phyloP scores from a whole-genome alignment of 2,797 vertebrate species.

The Bradypodion ventrale region DNA sequence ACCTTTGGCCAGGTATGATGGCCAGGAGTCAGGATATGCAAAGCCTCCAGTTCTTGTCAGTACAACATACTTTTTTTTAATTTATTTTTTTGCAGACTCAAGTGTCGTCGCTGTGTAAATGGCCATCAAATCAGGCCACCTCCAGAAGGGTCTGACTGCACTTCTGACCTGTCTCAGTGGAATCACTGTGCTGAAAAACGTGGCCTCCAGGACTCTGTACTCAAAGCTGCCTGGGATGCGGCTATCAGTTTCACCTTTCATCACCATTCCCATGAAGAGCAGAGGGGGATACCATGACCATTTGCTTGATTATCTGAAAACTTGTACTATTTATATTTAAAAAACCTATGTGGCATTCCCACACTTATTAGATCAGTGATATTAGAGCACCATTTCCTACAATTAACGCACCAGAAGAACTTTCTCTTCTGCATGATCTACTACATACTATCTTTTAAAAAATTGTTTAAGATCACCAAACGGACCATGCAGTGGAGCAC shows the following conservation, averaged over 20 bases:
- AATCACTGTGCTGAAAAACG: constrained; percentile 88
- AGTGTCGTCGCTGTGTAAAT: constrained; percentile 90
- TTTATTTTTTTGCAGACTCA: constrained; percentile 88
- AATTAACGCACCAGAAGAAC: not conserved
- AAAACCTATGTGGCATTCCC: not conserved
- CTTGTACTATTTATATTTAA: not conserved
- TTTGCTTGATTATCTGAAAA: constrained; percentile 34
- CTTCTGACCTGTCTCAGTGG: constrained; percentile 94
- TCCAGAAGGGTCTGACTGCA: constrained; percentile 85
- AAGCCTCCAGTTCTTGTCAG: not conserved
- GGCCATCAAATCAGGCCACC: constrained; percentile 84
- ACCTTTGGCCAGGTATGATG: accelerated
- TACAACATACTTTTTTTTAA: constrained; percentile 6
- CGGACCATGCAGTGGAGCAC: not conserved
- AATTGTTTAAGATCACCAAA: too few species aligned
- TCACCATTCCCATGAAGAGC: constrained; percentile 91
- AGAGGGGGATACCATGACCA: constrained; percentile 79
- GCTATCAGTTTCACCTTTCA: constrained; percentile 92
- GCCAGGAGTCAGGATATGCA: too few species aligned
- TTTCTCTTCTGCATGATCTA: not conserved
- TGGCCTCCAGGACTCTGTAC: constrained; percentile 86
- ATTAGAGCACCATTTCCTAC: not conserved
- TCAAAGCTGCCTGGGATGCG: constrained; percentile 91
- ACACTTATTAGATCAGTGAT: not conserved
- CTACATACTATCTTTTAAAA: not conserved